A percentile compares a stretch with the other conserved stretches of the same genome.
Conservation (phyloP, 2,113 vertebrate species). For the Oceanodroma tethys region DNA sequence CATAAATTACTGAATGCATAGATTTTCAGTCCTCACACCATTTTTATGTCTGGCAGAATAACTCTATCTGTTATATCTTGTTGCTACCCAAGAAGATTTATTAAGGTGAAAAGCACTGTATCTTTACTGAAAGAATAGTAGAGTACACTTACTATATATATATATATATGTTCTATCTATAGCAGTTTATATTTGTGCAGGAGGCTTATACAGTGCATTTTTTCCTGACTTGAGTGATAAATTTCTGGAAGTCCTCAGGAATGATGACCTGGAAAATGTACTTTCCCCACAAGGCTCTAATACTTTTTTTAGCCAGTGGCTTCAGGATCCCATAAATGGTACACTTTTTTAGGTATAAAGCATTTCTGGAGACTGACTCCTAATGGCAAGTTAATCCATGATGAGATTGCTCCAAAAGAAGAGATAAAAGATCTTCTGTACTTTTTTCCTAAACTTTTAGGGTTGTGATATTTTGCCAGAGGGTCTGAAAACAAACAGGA, state of each 20-base stretch:
- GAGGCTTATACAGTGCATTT: conserved; percentile 9
- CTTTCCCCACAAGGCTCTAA: neutral
- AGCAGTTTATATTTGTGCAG: conserved; percentile 48
- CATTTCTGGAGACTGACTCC: neutral
- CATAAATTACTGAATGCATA: conserved; percentile 57
- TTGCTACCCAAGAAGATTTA: conserved; percentile 56
- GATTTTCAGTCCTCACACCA: conserved; percentile 48
- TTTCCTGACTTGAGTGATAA: conserved; percentile 36
- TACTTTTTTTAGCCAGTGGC: neutral
- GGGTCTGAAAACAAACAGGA: neutral
- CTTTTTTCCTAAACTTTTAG: neutral
- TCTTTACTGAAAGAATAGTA: conserved; percentile 33
- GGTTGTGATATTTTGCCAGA: neutral
- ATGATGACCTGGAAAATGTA: conserved; percentile 45
- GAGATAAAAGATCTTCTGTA: neutral
- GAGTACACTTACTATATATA: neutral
- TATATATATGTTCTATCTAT: neutral
- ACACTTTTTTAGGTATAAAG: neutral
- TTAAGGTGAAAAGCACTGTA: conserved; percentile 13
- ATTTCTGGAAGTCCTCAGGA: conserved; percentile 39
- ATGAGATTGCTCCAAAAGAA: neutral
- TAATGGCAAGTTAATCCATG: neutral
- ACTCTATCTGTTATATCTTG: conserved; percentile 48
- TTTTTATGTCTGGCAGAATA: conserved; percentile 57
- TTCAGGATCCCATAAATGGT: neutral